Conservation (phyloP, 2,797 vertebrate genomes). For the Sebastes variabilis region DNA sequence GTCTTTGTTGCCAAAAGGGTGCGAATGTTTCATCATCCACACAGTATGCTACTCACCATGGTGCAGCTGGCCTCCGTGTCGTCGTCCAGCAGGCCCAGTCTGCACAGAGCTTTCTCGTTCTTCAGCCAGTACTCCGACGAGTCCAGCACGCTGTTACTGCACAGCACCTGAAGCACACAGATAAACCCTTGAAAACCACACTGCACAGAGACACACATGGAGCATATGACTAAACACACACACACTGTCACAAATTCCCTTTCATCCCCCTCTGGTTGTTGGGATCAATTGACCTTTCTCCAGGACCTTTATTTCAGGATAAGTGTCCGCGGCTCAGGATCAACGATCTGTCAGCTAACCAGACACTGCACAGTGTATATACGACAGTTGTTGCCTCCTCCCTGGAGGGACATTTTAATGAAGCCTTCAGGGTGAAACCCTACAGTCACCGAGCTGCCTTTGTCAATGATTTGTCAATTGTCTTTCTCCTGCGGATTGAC, state of each 20-base stretch:
- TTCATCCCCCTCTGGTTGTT: conserved; percentile 29
- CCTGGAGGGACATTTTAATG: conserved; percentile 19
- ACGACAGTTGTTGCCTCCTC: conserved; percentile 7
- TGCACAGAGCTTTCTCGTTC: conserved; percentile 91
- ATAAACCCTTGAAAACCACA: conserved; percentile 5
- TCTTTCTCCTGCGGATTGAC: not conserved
- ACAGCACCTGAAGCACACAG: conserved; percentile 87
- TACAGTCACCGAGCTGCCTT: conserved; percentile 11
- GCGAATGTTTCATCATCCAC: conserved; percentile 15
- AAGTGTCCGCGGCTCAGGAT: conserved; percentile 33
- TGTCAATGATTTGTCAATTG: not conserved
- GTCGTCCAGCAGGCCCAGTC: conserved; percentile 91
- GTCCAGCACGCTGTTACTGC: conserved; percentile 90
- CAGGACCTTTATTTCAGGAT: conserved; percentile 30
- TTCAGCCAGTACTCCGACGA: conserved; percentile 96
- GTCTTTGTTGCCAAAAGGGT: conserved; percentile 25
- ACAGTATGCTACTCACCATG: conserved; percentile 86
- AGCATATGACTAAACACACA: not conserved
- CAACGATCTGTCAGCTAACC: conserved; percentile 50
- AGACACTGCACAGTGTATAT: conserved; percentile 23
- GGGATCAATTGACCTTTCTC: conserved; percentile 61
- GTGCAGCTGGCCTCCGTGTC: conserved; percentile 87
- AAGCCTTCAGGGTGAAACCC: conserved; percentile 2
- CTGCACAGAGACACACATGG: not conserved
- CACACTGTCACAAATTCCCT: conserved; percentile 19